These are phyloP conservation scores for Syritta pipiens DNA, from an alignment of 2,888 invertebrate genomes.

Conservation along the genomic window DNA sequence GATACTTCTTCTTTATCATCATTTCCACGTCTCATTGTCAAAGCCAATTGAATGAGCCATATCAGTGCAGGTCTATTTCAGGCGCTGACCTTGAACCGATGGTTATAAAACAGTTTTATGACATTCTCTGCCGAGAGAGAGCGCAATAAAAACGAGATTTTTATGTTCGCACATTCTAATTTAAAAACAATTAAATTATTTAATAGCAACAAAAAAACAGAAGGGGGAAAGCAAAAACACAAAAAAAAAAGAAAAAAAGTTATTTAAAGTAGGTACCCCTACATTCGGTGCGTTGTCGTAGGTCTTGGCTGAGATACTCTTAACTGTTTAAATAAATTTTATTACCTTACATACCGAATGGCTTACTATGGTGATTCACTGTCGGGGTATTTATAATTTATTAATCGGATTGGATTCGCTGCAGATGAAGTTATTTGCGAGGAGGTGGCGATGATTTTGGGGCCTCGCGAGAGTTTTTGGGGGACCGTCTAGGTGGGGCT, in stretches of 20 bases:
- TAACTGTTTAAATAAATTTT: conserved; percentile 24
- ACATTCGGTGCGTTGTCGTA: conserved; percentile 43
- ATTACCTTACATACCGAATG: no score
- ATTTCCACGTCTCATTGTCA: no score
- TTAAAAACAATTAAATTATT: conserved; percentile 63
- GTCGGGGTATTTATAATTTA: no score
- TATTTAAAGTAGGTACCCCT: no score
- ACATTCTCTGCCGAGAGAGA: conserved; percentile 50
- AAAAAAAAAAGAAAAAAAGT: no score
- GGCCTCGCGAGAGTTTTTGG: no score
- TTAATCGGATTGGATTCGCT: no score
- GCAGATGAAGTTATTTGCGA: no score
- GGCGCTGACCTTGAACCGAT: conserved; percentile 55
- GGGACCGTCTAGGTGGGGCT: no score
- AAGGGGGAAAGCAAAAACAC: not conserved
- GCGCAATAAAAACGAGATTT: conserved; percentile 52
- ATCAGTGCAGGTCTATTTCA: conserved; percentile 12
- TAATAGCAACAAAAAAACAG: conserved; percentile 33
- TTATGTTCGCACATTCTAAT: conserved; percentile 65
- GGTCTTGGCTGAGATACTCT: conserved; percentile 34
- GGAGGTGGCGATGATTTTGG: no score
- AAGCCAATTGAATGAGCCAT: not conserved
- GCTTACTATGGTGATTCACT: no score
- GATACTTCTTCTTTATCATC: no score
- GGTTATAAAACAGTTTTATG: conserved; percentile 67